Evolutionary conservation across 2,797 vertebrate species (phyloP), one percentile per base, ranked within the genome.

Genomic region (Chiroxiphia lanceolata): DNA sequence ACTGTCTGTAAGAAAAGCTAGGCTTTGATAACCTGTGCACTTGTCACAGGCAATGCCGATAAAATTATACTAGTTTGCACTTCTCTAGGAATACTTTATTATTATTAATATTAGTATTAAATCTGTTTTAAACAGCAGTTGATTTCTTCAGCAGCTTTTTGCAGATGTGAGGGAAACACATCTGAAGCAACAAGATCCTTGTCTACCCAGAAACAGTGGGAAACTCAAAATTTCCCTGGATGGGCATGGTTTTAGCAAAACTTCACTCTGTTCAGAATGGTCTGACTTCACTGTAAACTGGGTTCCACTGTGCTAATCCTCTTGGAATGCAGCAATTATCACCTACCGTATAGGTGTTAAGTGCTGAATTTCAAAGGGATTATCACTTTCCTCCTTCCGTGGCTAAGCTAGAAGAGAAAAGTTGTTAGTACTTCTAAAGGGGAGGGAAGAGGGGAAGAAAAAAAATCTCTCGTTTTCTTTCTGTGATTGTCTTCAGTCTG

Each of bases 241-340:
- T 82, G 92, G 93, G 42, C 70, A 83, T 74, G 83, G 83, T 78
- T 95, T 96, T 89, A 92, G 84, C 67, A 90, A 90, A 97, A 95
- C 83, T 96, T 93, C 90, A 31, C 86, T 96, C 56, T 78, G 22
- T 60, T 96, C 53, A 21, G 64, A 96, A 72, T 71, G 91, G 78
- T 87, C 89, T 89, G 92, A 92, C 89, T 97, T 95, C 75, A 74
- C 90, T 94, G 89, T 71, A 92, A 96, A 97, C 86, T 96, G 91
- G 96, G 95, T 94, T 97, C 88, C 82, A 90, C 68, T 96, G 91
- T 85, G 97, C 84, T 97, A 97, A 97, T 97, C 93, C 95, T 92
- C 60, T 94, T 95, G 97, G 97, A 95, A 95, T 97, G 96, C 94
- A 96, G 95, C 96, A 97, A 97, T 97, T 97, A 97, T 96, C 95